Conservation (phyloP, 2,113 vertebrate species). For the Grallaria varia region DNA sequence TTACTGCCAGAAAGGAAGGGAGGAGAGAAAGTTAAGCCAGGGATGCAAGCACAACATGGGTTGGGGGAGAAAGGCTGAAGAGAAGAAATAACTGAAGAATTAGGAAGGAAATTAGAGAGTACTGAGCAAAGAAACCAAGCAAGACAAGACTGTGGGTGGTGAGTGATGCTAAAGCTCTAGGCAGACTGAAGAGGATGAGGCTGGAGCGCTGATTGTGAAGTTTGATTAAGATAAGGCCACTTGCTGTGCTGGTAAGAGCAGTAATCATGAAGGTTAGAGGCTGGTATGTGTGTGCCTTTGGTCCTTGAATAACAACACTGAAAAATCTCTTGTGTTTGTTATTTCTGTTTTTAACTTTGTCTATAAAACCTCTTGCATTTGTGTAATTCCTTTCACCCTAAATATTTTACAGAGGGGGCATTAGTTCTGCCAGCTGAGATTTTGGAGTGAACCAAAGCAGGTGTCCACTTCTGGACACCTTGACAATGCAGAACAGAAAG, state of each 20-base stretch:
- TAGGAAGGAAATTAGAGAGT: conserved; percentile 16
- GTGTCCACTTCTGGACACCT: not conserved
- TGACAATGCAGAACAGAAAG: not conserved
- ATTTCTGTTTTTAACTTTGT: not conserved
- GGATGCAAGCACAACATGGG: not conserved
- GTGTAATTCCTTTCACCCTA: not conserved
- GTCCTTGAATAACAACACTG: not conserved
- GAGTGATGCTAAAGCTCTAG: not conserved
- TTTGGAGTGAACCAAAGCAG: not conserved
- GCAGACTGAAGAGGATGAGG: not conserved
- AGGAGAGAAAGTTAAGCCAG: not conserved
- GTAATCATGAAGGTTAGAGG: not conserved
- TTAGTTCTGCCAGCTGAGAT: not conserved
- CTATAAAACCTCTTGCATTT: not conserved
- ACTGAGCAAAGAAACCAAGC: not conserved
- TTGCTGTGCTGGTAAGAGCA: not conserved
- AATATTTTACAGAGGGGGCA: not conserved
- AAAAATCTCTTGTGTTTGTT: not conserved
- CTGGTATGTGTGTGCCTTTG: not conserved
- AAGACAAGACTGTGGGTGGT: not conserved
- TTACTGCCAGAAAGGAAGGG: conserved; percentile 11
- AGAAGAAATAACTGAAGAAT: conserved; percentile 5
- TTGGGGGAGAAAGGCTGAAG: not conserved
- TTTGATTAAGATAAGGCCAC: conserved; percentile 21
- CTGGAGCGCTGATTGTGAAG: not conserved